Evolutionary conservation across 1,140 invertebrate species (phyloP), one percentile per base, ranked within the genome.

Genomic region (Armadillidium nasatum): DNA sequence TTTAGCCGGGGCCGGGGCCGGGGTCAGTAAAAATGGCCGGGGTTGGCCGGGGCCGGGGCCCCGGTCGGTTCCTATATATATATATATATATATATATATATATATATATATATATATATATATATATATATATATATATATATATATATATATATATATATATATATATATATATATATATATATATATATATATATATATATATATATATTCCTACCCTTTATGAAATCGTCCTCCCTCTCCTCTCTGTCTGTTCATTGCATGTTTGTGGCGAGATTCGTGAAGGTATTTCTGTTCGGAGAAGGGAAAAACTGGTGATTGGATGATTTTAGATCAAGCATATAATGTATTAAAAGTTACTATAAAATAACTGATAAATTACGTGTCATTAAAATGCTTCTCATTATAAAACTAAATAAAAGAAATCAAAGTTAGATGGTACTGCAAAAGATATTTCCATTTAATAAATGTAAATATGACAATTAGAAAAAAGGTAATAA

Each of bases 191-290:
- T 33, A 33, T 6, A 33, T 33, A 33, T 6, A 33, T 54, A 73
- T n/a, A 73, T 60, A 22, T 22, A 69, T n/a, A 23, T 33, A 45
- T 69, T 11, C 45, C 82, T 80, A 83, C 81, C 79, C 76, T 76
- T 78, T 80, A 66, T 78, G 71, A 66, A 99, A 99, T 75, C 97
- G 88, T 0, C 97, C 97, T 71, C 97, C 97, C 87, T 97, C 95
- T 7, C 97, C 97, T 76, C 97, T 87, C 82, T 96, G 92, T 83
- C 97, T 88, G 85, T 99, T 99, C 93, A 99, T 95, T 0, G 97
- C 97, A 84, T 99, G 97, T 82, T 93, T 88, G 87, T 99, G 97
- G 75, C 97, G 87, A 10, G 96, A 99, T 87, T 99, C 97, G 82
- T 99, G 97, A n/a, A 99, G 87, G 84, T 99, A 99, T 94, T 98